Evolutionary conservation across 2,113 vertebrate genomes (phyloP).

Genomic region (Neogale vison): DNA sequence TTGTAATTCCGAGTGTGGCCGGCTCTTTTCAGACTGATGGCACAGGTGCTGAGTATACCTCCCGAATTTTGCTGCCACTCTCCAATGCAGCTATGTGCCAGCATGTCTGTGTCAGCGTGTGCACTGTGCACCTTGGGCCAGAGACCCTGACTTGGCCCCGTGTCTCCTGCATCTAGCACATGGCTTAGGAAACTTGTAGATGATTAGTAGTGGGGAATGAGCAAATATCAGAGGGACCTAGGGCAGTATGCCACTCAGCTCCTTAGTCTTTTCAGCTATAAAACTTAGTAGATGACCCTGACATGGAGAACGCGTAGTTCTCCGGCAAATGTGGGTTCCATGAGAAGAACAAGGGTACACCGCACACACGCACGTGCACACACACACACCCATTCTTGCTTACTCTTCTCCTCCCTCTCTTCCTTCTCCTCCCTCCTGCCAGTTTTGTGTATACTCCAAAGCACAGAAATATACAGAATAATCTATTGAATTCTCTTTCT

Average conservation of each 20-base stretch:
- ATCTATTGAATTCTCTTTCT: slow-evolving; percentile 15
- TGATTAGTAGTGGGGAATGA: not conserved
- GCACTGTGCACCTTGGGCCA: fast-evolving
- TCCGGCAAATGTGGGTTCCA: not conserved
- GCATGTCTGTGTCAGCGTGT: fast-evolving
- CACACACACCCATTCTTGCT: not conserved
- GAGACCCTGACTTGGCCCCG: no score
- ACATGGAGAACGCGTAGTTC: not conserved
- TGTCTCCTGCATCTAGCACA: not conserved
- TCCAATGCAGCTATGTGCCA: fast-evolving
- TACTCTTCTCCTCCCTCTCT: no score
- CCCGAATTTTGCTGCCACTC: not conserved
- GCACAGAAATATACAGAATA: not conserved
- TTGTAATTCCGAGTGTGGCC: not conserved
- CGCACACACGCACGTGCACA: not conserved
- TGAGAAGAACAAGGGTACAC: not conserved
- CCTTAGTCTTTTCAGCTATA: not conserved
- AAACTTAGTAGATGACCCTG: not conserved
- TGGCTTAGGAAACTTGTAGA: not conserved
- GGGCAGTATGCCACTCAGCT: not conserved
- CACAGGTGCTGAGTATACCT: not conserved
- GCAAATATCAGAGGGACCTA: not conserved
- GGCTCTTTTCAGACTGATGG: not conserved
- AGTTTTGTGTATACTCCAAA: not conserved
- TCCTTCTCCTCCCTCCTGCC: not conserved